Percentiles rank a stretch among this genome's conserved stretches.
These are phyloP conservation scores for Elymnias hypermnestra DNA, from an alignment of 1,140 invertebrate genomes.

Conservation along the genomic window DNA sequence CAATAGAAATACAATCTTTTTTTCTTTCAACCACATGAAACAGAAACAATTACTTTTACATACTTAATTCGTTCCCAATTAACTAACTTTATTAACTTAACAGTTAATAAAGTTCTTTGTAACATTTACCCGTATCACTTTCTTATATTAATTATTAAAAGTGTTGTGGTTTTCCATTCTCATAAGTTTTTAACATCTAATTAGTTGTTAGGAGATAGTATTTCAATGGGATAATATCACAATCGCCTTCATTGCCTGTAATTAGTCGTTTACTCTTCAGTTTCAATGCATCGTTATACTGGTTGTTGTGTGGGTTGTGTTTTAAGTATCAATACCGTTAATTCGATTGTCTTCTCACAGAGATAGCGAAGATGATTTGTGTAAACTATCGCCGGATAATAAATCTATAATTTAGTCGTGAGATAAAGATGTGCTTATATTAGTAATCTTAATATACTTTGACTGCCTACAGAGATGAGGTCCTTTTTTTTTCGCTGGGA, in stretches of 20 bases:
- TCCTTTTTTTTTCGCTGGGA: no score
- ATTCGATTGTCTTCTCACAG: constrained; percentile 14
- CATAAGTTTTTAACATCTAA: constrained; percentile 31
- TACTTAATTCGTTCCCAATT: no score
- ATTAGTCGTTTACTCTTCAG: constrained; percentile 39
- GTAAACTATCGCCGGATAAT: neutral
- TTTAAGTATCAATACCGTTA: constrained; percentile 14
- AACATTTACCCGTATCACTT: neutral
- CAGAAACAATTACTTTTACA: no score
- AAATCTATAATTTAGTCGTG: no score
- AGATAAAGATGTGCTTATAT: no score
- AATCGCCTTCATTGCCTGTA: constrained; percentile 41
- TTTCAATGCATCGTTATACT: constrained; percentile 42
- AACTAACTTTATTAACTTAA: no score
- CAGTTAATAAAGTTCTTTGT: neutral
- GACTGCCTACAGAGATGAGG: no score
- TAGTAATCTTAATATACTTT: no score
- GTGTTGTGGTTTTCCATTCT: constrained; percentile 4
- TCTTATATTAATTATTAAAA: neutral
- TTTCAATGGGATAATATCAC: constrained; percentile 42
- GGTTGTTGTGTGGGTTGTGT: constrained; percentile 11
- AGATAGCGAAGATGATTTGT: neutral
- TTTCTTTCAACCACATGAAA: no score
- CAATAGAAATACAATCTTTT: no score
- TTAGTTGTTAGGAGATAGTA: constrained; percentile 45